Conservation (phyloP, 1,140 invertebrate genomes). For the Cherax quadricarinatus region DNA sequence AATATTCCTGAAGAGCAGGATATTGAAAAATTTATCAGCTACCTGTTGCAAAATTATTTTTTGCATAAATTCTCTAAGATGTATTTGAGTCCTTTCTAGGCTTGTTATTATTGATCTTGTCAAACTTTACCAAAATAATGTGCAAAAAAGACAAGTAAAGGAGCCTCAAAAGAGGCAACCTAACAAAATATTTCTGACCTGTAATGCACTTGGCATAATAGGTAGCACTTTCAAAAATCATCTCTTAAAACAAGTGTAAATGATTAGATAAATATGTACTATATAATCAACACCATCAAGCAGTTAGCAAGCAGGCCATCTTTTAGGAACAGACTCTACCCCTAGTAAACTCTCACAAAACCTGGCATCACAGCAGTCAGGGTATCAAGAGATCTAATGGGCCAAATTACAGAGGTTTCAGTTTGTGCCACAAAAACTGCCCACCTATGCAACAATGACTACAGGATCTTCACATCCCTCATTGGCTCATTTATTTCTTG, state of each 20-base stretch:
- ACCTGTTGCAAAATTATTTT: not conserved
- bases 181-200: conserved; percentile 42
- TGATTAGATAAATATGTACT: conserved; percentile 71
- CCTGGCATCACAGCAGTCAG: conserved; percentile 40
- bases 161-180: conserved; percentile 21
- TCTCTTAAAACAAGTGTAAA: conserved; percentile 62
- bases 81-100: conserved; percentile 1
- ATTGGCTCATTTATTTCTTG: conserved; percentile 33
- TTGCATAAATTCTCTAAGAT: not conserved
- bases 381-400: conserved; percentile 24
- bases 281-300: conserved; percentile 70
- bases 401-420: conserved; percentile 24
- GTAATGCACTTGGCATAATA: conserved; percentile 59
- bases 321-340: conserved; percentile 56
- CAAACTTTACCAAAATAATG: conserved; percentile 26
- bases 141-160: conserved; percentile 33
- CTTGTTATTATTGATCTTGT: conserved; percentile 6
- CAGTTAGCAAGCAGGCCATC: conserved; percentile 69
- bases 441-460: conserved; percentile 22
- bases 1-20: too few relatives aligned
- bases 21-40: not conserved
- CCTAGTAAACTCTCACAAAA: conserved; percentile 28
- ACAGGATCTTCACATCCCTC: conserved; percentile 11
- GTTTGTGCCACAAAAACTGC: conserved; percentile 26
- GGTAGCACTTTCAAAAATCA: conserved; percentile 54